Percentiles rank a stretch among this genome's conserved stretches.
These are phyloP conservation scores for Crotalus tigris DNA, from an alignment of 2,113 vertebrate genomes.

Conservation along the genomic window DNA sequence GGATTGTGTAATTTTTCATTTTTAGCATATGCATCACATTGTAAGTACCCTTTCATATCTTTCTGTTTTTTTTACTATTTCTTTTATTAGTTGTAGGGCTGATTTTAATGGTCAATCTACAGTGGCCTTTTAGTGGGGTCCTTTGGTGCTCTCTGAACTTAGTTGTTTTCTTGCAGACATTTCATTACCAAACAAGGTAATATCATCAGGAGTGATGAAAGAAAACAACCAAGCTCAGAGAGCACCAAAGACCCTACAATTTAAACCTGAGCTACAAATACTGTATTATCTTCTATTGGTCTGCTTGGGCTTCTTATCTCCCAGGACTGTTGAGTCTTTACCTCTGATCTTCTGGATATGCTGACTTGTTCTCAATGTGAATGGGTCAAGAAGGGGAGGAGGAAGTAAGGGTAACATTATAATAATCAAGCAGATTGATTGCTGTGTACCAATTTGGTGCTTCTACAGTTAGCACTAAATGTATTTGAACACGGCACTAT, in stretches of 20 bases:
- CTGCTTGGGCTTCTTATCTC: neutral
- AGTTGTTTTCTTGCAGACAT: too few species aligned
- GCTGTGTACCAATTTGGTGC: slow-evolving; percentile 39
- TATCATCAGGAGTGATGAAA: too few species aligned
- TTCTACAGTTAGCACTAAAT: slow-evolving; percentile 14
- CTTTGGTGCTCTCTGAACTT: too few species aligned
- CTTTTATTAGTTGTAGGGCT: neutral
- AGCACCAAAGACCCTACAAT: too few species aligned
- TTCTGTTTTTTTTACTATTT: neutral
- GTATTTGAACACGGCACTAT: slow-evolving; percentile 43
- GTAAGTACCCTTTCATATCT: too few species aligned
- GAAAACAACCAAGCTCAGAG: too few species aligned
- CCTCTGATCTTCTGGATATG: too few species aligned
- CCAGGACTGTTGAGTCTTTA: neutral
- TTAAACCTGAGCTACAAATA: too few species aligned
- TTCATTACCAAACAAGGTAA: too few species aligned
- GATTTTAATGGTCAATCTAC: neutral
- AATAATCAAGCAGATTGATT: slow-evolving; percentile 5
- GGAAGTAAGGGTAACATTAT: neutral
- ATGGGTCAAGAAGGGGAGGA: neutral
- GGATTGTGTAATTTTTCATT: neutral
- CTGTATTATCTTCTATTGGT: too few species aligned
- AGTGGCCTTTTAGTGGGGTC: neutral
- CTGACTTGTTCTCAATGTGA: neutral
- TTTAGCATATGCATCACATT: too few species aligned